Base-by-base conservation (phyloP, 1,140 invertebrate genomes). In the Adelges cooleyi region DNA sequence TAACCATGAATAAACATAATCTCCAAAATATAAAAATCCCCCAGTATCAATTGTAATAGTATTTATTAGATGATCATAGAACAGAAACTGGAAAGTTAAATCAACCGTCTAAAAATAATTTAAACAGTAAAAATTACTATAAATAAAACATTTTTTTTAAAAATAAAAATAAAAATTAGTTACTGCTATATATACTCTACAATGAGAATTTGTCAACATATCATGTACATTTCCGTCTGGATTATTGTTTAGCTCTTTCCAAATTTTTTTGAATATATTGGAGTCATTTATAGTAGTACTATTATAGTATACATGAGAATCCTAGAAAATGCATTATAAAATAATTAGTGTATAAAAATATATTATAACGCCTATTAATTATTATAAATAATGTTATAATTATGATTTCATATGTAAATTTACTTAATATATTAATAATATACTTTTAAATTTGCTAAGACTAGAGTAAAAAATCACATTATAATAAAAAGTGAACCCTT, bases 1-100 rank as follows among this genome's bases (percentile, higher is more conserved):
- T 51, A 99, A 78, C 94, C 95, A 99, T 48, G 87, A 89, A 77
- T 99, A 95, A 2, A 96, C 86, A 74, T 95, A 94, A 67, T 96
- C 91, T 48, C 95, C 95, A 15, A 91, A 92, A 73, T 95, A 98
- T 0, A 98, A 80, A 74, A 99, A 98, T 9, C 95, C 95, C 50
- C 95, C 95, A 3, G 95, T 98, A n/a, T 95, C 94, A 59, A 98
- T 87, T 0, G 95, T 98, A 17, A 98, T 83, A 76, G 95, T 96
- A 23, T 82, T 80, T 11, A 98, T 81, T 68, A 80, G 74, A 72
- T 96, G 91, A 0, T 95, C 95, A 78, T 98, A 99, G 76, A 96
- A 98, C 42, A 89, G 90, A 75, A 98, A 98, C 36, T 86, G 82
- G 75, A 97, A 98, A 10, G 79, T 81, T 49, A 95, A 75, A 68